Evolutionary conservation across 1,140 invertebrate species (phyloP).

Genomic region (Aleiodes sp.): DNA sequence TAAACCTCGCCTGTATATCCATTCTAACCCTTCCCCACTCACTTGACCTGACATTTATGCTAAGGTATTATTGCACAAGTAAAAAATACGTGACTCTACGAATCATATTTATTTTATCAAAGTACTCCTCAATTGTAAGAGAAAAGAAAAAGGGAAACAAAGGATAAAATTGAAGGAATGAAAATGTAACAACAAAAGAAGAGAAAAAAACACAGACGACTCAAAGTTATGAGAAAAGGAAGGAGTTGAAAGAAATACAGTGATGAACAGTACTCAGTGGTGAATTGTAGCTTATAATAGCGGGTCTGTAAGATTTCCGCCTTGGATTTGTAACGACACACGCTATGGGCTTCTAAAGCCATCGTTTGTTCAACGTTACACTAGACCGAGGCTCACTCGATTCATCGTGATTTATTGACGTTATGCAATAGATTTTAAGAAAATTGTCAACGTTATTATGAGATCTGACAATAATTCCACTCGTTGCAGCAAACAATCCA

Average conservation of each 20-base stretch:
- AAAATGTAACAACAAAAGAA: neutral
- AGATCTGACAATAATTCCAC: too few relatives aligned
- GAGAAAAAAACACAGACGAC: neutral
- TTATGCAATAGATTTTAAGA: too few relatives aligned
- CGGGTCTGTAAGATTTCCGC: constrained; percentile 4
- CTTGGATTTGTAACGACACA: constrained; percentile 12
- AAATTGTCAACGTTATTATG: too few relatives aligned
- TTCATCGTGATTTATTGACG: neutral
- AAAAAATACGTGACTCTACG: neutral
- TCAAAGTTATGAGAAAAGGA: too few relatives aligned
- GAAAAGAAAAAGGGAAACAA: neutral
- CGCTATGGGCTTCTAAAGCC: neutral
- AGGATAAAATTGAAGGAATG: too few relatives aligned
- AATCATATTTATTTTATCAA: neutral
- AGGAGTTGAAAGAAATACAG: neutral
- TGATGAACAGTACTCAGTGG: constrained; percentile 8
- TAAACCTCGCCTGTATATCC: constrained; percentile 1
- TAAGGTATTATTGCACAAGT: neutral
- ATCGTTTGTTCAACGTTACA: neutral
- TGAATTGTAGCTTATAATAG: constrained; percentile 7
- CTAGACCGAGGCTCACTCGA: neutral
- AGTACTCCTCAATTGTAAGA: neutral
- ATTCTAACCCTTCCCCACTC: neutral
- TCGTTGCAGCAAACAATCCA: too few relatives aligned
- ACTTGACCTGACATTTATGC: constrained; percentile 20